A percentile compares a stretch with the other conserved stretches of the same genome.
These are phyloP conservation scores for Lophochroa leadbeateri DNA, from an alignment of 2,113 vertebrate species.

Conservation along the genomic window DNA sequence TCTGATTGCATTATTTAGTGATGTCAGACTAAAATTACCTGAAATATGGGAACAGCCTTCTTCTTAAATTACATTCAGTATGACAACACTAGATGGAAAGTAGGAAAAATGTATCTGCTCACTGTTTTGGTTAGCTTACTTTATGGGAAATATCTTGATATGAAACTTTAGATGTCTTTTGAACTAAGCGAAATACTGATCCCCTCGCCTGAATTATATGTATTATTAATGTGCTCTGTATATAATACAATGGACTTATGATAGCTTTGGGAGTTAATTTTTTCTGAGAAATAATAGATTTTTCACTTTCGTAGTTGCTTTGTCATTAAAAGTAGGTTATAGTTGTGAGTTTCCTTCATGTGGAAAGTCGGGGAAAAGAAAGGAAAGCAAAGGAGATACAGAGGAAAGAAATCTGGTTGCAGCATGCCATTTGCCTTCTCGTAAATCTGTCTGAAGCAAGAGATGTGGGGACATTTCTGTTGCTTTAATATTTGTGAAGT, in stretches of 20 bases:
- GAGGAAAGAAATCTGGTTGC: not conserved
- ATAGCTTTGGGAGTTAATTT: not conserved
- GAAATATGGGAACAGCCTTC: constrained; percentile 75
- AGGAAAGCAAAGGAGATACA: not conserved
- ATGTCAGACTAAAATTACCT: constrained; percentile 79
- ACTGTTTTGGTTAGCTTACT: constrained; percentile 74
- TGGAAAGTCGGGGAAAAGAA: not conserved
- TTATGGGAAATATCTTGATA: constrained; percentile 9
- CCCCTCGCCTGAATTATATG: not conserved
- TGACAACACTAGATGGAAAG: constrained; percentile 45
- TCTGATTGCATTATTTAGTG: constrained; percentile 82
- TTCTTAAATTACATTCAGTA: constrained; percentile 74
- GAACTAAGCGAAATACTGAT: constrained; percentile 1
- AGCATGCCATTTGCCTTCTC: not conserved
- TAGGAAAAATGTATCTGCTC: constrained; percentile 44
- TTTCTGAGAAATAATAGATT: not conserved
- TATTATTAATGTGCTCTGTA: not conserved
- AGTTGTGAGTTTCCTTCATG: not conserved
- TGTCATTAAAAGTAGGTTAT: not conserved
- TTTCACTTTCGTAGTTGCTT: not conserved
- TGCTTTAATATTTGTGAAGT: not conserved
- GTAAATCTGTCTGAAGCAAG: not conserved
- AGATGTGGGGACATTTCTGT: not conserved
- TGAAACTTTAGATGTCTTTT: constrained; percentile 35
- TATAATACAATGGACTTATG: not conserved